Evolutionary conservation across 1,140 invertebrate species (phyloP).

Genomic region (Pseudomyrmex pallidus): DNA sequence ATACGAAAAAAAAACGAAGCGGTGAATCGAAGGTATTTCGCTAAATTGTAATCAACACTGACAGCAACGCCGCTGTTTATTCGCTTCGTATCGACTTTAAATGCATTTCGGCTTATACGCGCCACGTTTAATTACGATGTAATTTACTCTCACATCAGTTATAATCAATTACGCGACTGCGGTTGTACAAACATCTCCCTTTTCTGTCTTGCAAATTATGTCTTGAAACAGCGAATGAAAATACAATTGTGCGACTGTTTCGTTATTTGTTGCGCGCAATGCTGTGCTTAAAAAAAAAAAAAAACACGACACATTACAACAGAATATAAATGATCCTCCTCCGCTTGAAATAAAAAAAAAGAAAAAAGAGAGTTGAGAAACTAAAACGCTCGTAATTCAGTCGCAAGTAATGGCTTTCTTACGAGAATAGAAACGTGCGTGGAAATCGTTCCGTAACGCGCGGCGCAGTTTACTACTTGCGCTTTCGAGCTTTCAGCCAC

Average conservation of each 20-base stretch:
- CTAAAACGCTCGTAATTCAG: too few species aligned
- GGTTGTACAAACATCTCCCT: too few species aligned
- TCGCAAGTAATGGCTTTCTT: constrained; percentile 20
- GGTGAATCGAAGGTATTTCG: constrained; percentile 6
- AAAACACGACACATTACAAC: not conserved
- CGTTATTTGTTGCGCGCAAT: not conserved
- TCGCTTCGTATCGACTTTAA: constrained; percentile 26
- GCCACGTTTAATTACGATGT: not conserved
- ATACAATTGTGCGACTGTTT: not conserved
- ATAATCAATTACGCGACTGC: constrained; percentile 4
- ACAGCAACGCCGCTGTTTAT: constrained; percentile 19
- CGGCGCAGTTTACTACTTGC: not conserved
- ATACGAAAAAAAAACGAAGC: constrained; percentile 22
- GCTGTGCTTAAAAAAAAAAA: not conserved
- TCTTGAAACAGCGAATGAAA: not conserved
- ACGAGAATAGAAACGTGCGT: not conserved
- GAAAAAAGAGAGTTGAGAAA: not conserved
- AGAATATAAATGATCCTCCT: too few species aligned
- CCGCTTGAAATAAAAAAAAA: not conserved
- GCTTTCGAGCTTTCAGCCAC: constrained; percentile 45
- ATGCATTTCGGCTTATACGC: constrained; percentile 7
- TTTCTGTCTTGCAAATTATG: not conserved
- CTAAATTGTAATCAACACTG: constrained; percentile 41
- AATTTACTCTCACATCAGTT: constrained; percentile 2
- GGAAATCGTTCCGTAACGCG: constrained; percentile 17